phyloP scores from a whole-genome alignment of 2,113 vertebrate genomes.

The Anser cygnoides region DNA sequence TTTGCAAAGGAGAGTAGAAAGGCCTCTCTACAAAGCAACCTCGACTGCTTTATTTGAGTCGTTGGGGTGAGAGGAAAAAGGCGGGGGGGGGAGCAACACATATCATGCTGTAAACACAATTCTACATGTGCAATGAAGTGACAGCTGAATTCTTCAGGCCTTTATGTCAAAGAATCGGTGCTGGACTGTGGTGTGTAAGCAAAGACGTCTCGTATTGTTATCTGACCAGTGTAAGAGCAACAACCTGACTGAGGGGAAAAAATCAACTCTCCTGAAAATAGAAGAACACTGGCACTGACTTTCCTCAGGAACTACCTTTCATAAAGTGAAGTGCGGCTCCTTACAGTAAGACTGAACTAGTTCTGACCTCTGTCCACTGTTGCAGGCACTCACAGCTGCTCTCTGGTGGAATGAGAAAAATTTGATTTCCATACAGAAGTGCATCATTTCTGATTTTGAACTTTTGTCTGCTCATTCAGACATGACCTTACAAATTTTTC shows the following conservation, averaged over 20 bases:
- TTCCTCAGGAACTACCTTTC: background rate
- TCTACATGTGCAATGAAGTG: constrained; percentile 38
- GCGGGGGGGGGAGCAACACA: background rate
- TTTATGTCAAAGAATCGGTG: background rate
- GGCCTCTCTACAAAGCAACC: background rate
- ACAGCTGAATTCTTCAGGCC: constrained; percentile 16
- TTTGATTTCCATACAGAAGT: background rate
- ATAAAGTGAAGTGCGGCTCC: background rate
- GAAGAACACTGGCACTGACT: background rate
- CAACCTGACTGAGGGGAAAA: background rate
- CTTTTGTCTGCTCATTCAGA: background rate
- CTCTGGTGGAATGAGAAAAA: constrained; percentile 2
- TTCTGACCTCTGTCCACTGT: background rate
- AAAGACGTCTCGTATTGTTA: background rate
- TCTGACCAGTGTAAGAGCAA: background rate
- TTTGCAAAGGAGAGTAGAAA: constrained; percentile 10
- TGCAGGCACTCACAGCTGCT: background rate
- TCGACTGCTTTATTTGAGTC: constrained; percentile 24
- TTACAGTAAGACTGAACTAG: background rate
- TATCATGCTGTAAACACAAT: background rate
- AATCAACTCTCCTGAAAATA: background rate
- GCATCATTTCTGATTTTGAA: background rate
- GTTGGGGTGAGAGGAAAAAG: background rate
- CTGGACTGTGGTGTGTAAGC: background rate
- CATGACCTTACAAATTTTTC: background rate